phyloP scores from a whole-genome alignment of 2,797 vertebrate genomes.

The Argya squamiceps region DNA sequence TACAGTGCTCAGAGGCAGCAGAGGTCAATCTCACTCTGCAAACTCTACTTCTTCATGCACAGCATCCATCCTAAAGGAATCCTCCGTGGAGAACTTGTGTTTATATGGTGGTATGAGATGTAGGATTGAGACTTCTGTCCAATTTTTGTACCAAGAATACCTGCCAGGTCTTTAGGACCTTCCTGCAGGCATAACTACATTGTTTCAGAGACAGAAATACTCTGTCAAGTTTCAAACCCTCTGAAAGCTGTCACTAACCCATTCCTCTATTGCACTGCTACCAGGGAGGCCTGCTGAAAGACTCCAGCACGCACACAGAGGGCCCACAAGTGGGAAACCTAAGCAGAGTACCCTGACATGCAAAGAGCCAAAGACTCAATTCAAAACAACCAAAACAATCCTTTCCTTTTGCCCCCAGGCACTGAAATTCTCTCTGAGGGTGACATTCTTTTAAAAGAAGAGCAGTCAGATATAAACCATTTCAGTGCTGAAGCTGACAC shows the following conservation, averaged over 20 bases:
- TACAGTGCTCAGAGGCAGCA: not conserved
- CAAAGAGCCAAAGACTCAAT: not conserved
- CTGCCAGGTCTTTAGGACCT: not conserved
- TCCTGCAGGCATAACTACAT: not conserved
- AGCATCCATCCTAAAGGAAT: not conserved
- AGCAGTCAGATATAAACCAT: slow-evolving; percentile 8
- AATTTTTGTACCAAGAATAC: not conserved
- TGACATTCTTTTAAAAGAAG: not conserved
- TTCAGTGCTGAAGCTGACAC: not conserved
- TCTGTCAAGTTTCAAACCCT: not conserved
- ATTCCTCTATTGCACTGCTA: not conserved
- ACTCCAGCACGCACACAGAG: accelerated
- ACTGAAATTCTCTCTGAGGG: not conserved
- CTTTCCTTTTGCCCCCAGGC: not conserved
- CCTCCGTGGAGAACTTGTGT: not conserved
- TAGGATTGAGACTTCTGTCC: not conserved
- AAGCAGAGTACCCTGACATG: not conserved
- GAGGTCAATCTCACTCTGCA: not conserved
- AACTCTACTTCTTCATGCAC: not conserved
- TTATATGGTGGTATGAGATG: not conserved
- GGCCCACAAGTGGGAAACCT: not conserved
- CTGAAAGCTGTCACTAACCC: not conserved
- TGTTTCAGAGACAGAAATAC: not conserved
- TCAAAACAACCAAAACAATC: not conserved
- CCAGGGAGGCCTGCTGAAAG: not conserved